Percentiles rank a stretch among this genome's conserved stretches.
Evolutionary conservation across 2,888 invertebrate species (phyloP).

Genomic region (Galerucella calmariensis): DNA sequence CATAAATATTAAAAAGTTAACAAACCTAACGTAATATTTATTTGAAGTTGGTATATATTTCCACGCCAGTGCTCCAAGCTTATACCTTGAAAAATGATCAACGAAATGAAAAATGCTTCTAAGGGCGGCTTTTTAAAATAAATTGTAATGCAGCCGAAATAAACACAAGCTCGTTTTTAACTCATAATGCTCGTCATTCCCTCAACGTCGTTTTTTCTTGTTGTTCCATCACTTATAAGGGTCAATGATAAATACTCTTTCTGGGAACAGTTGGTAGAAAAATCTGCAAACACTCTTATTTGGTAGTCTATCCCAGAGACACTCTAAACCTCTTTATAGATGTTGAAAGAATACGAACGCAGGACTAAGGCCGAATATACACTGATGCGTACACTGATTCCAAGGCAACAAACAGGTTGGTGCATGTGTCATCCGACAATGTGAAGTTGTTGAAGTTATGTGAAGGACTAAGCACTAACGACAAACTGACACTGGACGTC

Average conservation of each 20-base stretch:
- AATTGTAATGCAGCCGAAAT: constrained; percentile 29
- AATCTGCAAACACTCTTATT: no score
- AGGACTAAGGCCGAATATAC: no score
- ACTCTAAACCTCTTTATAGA: no score
- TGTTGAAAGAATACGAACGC: no score
- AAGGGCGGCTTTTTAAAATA: constrained; percentile 14
- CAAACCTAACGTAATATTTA: not conserved
- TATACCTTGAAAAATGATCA: constrained; percentile 16
- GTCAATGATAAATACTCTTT: not conserved
- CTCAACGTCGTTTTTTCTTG: constrained; percentile 18
- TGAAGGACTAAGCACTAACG: no score
- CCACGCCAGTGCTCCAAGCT: not conserved
- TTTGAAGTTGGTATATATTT: not conserved
- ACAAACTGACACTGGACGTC: no score
- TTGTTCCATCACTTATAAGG: constrained; percentile 10
- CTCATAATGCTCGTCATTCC: constrained; percentile 19
- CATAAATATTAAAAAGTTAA: not conserved
- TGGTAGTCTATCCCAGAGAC: no score
- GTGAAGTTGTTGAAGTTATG: no score
- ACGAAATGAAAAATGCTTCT: constrained; percentile 8
- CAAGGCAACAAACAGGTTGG: no score
- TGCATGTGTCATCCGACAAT: no score
- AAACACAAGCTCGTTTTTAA: constrained; percentile 21
- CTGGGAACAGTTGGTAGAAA: not conserved
- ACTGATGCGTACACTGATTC: no score